A percentile compares a stretch with the other conserved stretches of the same genome.
These are phyloP conservation scores for Halesus radiatus DNA, from an alignment of 1,140 invertebrate species.

Conservation along the genomic window DNA sequence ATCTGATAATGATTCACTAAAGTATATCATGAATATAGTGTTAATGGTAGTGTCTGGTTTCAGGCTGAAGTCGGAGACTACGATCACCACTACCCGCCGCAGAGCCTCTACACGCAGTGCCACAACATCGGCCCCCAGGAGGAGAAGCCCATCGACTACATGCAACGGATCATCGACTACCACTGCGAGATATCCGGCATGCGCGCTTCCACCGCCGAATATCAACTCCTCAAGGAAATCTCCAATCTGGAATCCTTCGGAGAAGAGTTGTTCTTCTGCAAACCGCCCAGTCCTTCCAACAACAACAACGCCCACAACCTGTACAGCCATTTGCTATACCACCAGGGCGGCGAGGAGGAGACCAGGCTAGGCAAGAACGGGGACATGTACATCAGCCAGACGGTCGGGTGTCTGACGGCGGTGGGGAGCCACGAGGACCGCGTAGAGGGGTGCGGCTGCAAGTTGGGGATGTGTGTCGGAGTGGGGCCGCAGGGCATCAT, in stretches of 20 bases:
- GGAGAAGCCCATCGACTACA: conserved; percentile 75
- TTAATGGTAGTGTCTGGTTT: neutral
- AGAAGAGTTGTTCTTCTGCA: conserved; percentile 85
- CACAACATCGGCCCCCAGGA: conserved; percentile 73
- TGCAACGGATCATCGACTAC: conserved; percentile 75
- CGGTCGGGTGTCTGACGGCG: conserved; percentile 65
- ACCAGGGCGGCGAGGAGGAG: conserved; percentile 63
- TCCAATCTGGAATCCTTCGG: conserved; percentile 85
- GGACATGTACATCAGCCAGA: conserved; percentile 68
- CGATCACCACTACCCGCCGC: conserved; percentile 72
- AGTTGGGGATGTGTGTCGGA: conserved; percentile 72
- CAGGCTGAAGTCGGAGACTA: conserved; percentile 82
- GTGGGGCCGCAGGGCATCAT: conserved; percentile 88
- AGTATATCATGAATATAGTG: neutral
- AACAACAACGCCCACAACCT: conserved; percentile 66
- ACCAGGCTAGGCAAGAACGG: conserved; percentile 64
- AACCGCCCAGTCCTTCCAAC: conserved; percentile 66
- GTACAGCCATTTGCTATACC: conserved; percentile 68
- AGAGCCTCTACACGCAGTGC: conserved; percentile 75
- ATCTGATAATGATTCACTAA: too few species aligned
- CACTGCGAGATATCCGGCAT: conserved; percentile 71
- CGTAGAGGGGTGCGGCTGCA: conserved; percentile 64
- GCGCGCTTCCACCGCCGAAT: conserved; percentile 76
- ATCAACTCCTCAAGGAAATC: conserved; percentile 85
- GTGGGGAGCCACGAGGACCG: conserved; percentile 60